A percentile compares a stretch with the other conserved stretches of the same genome.
Evolutionary conservation across 2,888 invertebrate genomes (phyloP).

Genomic region (Eupithecia centaureata): DNA sequence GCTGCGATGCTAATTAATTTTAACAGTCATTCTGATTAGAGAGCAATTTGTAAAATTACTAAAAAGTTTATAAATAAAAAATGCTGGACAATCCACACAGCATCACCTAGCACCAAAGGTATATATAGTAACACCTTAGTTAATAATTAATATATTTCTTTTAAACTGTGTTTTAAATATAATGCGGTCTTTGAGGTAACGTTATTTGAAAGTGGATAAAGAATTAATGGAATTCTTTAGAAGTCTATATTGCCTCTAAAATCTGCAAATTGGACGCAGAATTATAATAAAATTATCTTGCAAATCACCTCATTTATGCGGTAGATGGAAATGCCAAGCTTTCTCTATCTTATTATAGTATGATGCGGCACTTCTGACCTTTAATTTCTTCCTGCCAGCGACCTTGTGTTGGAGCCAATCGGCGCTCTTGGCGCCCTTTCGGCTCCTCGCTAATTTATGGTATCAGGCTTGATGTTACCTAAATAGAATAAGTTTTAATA

Average conservation of each 20-base stretch:
- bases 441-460: constrained; percentile 25
- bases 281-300: background rate
- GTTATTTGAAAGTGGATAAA: background rate
- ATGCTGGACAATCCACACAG: too few relatives aligned
- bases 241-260: background rate
- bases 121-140: background rate
- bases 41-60: background rate
- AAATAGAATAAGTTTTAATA: constrained; percentile 7
- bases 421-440: constrained; percentile 25
- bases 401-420: constrained; percentile 24
- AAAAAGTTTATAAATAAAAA: too few relatives aligned
- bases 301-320: constrained; percentile 1
- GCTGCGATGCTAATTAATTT: background rate
- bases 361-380: constrained; percentile 34
- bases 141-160: background rate
- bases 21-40: background rate
- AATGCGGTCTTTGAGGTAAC: background rate
- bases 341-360: constrained; percentile 5
- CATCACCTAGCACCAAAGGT: too few relatives aligned
- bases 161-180: background rate
- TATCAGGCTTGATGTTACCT: constrained; percentile 12
- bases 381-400: constrained; percentile 25
- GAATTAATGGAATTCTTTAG: background rate
- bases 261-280: background rate
- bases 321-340: constrained; percentile 6